Evolutionary conservation across 2,888 invertebrate genomes (phyloP).

Genomic region (Chaetogeoica ovagalla): DNA sequence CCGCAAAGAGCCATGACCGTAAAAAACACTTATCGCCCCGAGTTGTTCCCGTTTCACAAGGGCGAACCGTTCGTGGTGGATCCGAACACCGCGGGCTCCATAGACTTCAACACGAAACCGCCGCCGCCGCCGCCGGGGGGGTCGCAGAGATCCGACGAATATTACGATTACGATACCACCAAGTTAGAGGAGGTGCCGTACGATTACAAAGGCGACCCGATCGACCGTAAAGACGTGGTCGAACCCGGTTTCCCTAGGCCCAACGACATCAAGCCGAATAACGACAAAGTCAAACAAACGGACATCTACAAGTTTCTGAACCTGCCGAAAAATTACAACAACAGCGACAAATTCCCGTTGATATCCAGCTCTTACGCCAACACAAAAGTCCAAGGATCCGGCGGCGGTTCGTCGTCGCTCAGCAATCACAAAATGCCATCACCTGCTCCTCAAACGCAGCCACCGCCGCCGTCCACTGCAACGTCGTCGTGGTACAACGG

Average conservation of each 20-base stretch:
- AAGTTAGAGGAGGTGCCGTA: constrained; percentile 51
- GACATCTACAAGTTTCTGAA: constrained; percentile 72
- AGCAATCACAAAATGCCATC: constrained; percentile 57
- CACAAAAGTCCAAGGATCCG: constrained; percentile 69
- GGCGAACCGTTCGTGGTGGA: constrained; percentile 73
- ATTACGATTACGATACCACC: constrained; percentile 58
- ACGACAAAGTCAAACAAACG: constrained; percentile 58
- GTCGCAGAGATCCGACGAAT: constrained; percentile 56
- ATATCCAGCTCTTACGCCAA: constrained; percentile 75
- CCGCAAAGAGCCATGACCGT: constrained; percentile 38
- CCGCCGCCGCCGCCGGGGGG: constrained; percentile 60
- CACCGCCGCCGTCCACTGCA: neutral
- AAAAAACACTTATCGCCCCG: constrained; percentile 31
- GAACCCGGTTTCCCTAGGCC: constrained; percentile 60
- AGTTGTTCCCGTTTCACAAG: constrained; percentile 67
- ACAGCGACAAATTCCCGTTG: constrained; percentile 68
- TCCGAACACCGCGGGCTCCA: constrained; percentile 68
- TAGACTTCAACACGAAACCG: constrained; percentile 66
- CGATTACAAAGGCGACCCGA: constrained; percentile 60
- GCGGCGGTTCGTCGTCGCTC: constrained; percentile 54
- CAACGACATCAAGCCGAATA: constrained; percentile 63
- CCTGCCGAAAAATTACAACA: constrained; percentile 70
- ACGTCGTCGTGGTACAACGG: constrained; percentile 52
- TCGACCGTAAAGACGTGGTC: constrained; percentile 61
- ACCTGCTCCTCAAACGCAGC: no score